Percentiles rank a stretch among this genome's conserved stretches.
These are phyloP conservation scores for Lasioglossum zephyrum DNA, from an alignment of 2,888 invertebrate species.

Conservation along the genomic window DNA sequence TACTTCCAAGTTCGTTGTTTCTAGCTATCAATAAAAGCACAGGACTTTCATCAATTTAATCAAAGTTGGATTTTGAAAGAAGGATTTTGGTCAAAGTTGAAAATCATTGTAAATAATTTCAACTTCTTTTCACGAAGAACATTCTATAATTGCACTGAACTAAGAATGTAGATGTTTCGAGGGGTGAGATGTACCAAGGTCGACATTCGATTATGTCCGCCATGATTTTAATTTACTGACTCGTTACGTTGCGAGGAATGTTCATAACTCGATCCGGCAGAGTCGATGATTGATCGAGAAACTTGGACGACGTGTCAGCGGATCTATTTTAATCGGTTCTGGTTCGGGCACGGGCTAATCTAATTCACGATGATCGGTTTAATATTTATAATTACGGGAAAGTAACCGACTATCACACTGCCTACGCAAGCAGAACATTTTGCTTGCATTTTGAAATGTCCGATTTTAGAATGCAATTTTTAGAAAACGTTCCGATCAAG, in stretches of 20 bases:
- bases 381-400: constrained; percentile 64
- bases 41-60: too few relatives aligned
- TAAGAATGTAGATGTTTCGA: too few relatives aligned
- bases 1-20: not conserved
- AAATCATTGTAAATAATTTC: too few relatives aligned
- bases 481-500: too few relatives aligned
- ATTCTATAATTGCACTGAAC: too few relatives aligned
- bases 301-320: constrained; percentile 43
- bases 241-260: constrained; percentile 19
- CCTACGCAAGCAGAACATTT: constrained; percentile 50
- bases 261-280: constrained; percentile 19
- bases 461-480: too few relatives aligned
- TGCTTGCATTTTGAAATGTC: too few relatives aligned
- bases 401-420: constrained; percentile 45
- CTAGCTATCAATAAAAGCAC: not conserved
- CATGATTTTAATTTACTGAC: constrained; percentile 22
- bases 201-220: not conserved
- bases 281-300: constrained; percentile 54
- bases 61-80: too few relatives aligned
- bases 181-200: not conserved
- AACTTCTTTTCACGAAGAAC: too few relatives aligned
- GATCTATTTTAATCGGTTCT: constrained; percentile 51
- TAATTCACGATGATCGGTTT: constrained; percentile 58
- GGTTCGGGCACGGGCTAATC: constrained; percentile 28
- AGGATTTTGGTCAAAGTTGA: too few relatives aligned